Evolutionary conservation across 2,797 vertebrate species (phyloP).

Genomic region (Eptatretus atami): DNA sequence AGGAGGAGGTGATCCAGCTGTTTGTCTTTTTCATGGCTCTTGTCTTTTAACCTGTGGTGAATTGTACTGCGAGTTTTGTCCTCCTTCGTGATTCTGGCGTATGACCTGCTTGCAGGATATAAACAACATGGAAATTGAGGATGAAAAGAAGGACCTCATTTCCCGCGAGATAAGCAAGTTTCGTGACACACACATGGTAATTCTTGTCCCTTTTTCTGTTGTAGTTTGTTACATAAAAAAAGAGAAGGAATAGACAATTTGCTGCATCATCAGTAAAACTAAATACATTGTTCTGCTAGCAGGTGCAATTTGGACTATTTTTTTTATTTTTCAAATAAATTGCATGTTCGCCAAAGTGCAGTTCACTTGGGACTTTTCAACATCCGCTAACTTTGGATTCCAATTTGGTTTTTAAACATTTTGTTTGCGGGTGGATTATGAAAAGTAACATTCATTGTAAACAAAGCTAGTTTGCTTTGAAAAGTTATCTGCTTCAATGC

Average conservation of each 20-base stretch:
- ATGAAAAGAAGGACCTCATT: constrained; percentile 99
- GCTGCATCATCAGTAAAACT: too few species aligned
- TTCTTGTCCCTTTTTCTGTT: constrained; percentile 13
- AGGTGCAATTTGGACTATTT: too few species aligned
- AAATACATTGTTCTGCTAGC: too few species aligned
- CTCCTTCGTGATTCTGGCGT: neutral
- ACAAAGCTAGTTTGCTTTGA: too few species aligned
- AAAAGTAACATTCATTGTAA: constrained; percentile 8
- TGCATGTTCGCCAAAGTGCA: constrained; percentile 19
- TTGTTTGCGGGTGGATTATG: constrained; percentile 18
- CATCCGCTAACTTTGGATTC: constrained; percentile 16
- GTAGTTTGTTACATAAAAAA: too few species aligned
- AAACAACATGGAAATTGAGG: constrained; percentile 96
- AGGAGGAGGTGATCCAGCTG: constrained; percentile 96
- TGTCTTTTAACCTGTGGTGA: neutral
- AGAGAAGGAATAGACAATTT: too few species aligned
- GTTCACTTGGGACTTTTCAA: constrained; percentile 19
- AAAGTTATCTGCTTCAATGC: constrained; percentile 1
- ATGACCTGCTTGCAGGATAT: constrained; percentile 44
- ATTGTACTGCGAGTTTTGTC: neutral
- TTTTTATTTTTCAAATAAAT: constrained; percentile 5
- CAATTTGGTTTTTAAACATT: constrained; percentile 15
- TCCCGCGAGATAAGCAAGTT: constrained; percentile 99
- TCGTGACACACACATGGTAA: constrained; percentile 99
- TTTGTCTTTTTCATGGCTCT: constrained; percentile 9